Evolutionary conservation across 1,140 invertebrate genomes (phyloP), one percentile per base, ranked within the genome.

Genomic region (Neotoxoptera formosana): DNA sequence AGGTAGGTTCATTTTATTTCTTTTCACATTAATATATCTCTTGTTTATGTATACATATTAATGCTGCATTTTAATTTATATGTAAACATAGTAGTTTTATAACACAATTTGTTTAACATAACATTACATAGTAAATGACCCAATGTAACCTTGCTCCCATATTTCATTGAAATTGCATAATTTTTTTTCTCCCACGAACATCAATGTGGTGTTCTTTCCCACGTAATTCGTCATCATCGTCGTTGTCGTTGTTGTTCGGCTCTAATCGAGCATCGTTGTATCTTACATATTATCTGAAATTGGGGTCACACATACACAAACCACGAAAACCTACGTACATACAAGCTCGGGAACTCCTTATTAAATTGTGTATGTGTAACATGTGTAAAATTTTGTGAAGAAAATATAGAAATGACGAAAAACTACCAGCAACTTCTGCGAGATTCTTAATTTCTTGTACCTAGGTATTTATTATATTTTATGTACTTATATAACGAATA

Each of bases 101-200:
- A 88, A 88, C 34, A 88, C 21, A 34, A 51, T 53, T 47, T 76
- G 60, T 76, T n/a, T 14, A n/a, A 45, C 84, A 86, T 14, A 23
- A 47, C 34, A 34, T 21, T 53, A 48, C 21, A 53, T 48, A 48
- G 84, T 17, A 34, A 36, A 76, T 47, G 30, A 67, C 45, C 20
- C 14, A 67, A 67, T 90, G 45, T 81, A 81, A 92, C 91, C 91
- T 92, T 92, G 91, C 76, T 83, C 76, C n/a, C 60, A 36, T 83
- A 83, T 92, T 92, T 83, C 67, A 41, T 92, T 51, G 23, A 92
- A 91, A 92, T 92, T 92, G 83, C 91, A 92, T 92, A 83, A 92
- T 92, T 84, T 92, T 41, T 36, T 51, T 92, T 92, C 41, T 92
- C 67, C 47, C 91, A 92, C 11, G 47, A 83, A 53, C 91, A 47